A percentile compares a stretch with the other conserved stretches of the same genome.
These are phyloP conservation scores for Salvelinus namaycush DNA, from an alignment of 2,113 vertebrate species.

Conservation along the genomic window DNA sequence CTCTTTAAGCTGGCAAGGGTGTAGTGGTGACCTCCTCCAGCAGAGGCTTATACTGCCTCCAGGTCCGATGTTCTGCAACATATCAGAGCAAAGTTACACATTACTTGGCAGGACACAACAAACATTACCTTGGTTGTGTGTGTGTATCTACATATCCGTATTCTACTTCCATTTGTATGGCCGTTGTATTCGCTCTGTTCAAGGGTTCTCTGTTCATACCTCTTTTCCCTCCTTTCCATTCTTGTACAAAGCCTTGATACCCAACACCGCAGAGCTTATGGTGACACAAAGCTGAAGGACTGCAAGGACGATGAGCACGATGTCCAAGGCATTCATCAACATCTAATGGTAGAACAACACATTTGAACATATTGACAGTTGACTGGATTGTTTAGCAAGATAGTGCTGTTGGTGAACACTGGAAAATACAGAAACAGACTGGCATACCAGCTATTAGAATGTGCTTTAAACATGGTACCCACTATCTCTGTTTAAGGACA, in stretches of 20 bases:
- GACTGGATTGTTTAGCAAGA: too few species aligned
- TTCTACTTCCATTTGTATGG: too few species aligned
- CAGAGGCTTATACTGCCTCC: constrained; percentile 45
- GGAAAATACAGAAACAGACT: too few species aligned
- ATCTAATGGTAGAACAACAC: constrained; percentile 35
- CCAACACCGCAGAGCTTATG: constrained; percentile 53
- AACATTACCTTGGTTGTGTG: background rate
- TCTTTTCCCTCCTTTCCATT: too few species aligned
- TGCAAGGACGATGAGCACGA: constrained; percentile 50
- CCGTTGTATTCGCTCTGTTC: background rate
- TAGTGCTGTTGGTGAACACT: too few species aligned
- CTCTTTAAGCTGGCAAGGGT: constrained; percentile 18
- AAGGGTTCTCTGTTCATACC: too few species aligned
- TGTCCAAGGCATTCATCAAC: background rate
- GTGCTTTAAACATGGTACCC: too few species aligned
- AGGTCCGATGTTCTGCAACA: constrained; percentile 30
- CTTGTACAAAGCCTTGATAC: too few species aligned
- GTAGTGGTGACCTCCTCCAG: constrained; percentile 45
- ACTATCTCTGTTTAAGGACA: too few species aligned
- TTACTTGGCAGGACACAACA: background rate
- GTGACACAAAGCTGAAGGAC: constrained; percentile 58
- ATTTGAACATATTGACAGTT: background rate
- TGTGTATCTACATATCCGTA: too few species aligned
- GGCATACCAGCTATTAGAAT: too few species aligned
- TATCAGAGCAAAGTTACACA: background rate